Conservation (phyloP, 2,797 vertebrate genomes). For the Phalanger gymnotis region DNA sequence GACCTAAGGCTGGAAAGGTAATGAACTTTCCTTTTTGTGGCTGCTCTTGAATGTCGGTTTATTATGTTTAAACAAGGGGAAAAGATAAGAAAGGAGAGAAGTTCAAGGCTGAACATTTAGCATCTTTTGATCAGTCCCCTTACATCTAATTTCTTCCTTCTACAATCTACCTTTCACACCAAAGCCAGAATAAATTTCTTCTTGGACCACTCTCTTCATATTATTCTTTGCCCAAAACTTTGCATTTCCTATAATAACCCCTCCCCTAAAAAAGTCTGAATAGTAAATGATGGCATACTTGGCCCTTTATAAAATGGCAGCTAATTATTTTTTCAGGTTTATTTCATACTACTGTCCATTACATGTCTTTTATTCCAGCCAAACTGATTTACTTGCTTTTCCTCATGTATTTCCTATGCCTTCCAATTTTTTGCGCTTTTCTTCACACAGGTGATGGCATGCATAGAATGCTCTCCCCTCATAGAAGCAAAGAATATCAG, state of each 20-base stretch:
- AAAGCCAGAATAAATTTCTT: neutral
- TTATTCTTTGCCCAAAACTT: neutral
- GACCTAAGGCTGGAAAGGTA: neutral
- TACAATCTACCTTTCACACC: neutral
- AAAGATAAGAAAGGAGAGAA: neutral
- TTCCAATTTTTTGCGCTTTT: neutral
- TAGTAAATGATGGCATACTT: neutral
- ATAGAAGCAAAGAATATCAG: neutral
- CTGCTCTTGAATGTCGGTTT: neutral
- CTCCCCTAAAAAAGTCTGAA: neutral
- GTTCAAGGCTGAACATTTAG: neutral
- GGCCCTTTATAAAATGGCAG: neutral
- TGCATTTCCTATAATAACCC: neutral
- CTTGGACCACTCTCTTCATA: neutral
- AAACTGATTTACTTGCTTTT: neutral
- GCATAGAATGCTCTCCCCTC: neutral
- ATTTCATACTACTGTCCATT: neutral
- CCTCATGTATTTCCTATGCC: neutral
- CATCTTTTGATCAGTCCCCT: neutral
- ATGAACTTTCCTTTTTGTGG: neutral
- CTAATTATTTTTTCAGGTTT: neutral
- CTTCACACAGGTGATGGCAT: neutral
- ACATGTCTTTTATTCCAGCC: neutral
- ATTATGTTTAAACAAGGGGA: neutral
- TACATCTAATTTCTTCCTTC: neutral